Evolutionary conservation across 2,888 invertebrate species (phyloP).

Genomic region (Rhamphomyia laevipes): DNA sequence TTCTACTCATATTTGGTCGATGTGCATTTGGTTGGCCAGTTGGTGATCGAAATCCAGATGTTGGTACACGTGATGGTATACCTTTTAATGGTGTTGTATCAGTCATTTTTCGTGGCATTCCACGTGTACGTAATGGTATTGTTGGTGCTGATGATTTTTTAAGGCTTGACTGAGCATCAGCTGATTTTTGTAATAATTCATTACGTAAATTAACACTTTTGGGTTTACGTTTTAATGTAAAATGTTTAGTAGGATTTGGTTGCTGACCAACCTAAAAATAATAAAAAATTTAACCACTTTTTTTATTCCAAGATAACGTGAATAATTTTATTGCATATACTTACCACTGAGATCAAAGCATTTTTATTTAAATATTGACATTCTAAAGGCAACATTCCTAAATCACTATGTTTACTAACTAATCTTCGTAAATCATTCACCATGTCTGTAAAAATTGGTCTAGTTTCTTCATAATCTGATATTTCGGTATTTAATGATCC

Average conservation of each 20-base stretch:
- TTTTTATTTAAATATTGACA: slow-evolving; percentile 93
- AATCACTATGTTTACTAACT: slow-evolving; percentile 71
- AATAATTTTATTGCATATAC: slow-evolving; percentile 9
- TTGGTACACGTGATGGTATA: slow-evolving; percentile 69
- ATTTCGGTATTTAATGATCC: slow-evolving; percentile 85
- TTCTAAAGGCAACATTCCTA: slow-evolving; percentile 83
- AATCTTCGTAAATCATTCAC: slow-evolving; percentile 72
- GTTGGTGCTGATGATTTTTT: slow-evolving; percentile 82
- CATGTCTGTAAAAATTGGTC: slow-evolving; percentile 82
- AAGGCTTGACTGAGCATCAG: slow-evolving; percentile 77
- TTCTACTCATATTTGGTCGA: slow-evolving; percentile 46
- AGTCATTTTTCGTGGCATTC: slow-evolving; percentile 93
- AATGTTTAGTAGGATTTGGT: slow-evolving; percentile 79
- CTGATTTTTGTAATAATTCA: slow-evolving; percentile 82
- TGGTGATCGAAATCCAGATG: slow-evolving; percentile 48
- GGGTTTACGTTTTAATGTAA: slow-evolving; percentile 83
- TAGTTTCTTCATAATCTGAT: slow-evolving; percentile 76
- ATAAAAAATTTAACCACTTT: neutral
- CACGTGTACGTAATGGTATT: slow-evolving; percentile 73
- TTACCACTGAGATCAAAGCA: slow-evolving; percentile 75
- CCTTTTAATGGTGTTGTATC: slow-evolving; percentile 90
- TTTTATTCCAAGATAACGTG: neutral
- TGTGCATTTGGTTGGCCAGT: slow-evolving; percentile 35
- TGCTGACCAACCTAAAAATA: slow-evolving; percentile 61
- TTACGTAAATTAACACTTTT: slow-evolving; percentile 85